A percentile compares a stretch with the other conserved stretches of the same genome.
phyloP scores from a whole-genome alignment of 1,140 invertebrate species.

The Plodia interpunctella region DNA sequence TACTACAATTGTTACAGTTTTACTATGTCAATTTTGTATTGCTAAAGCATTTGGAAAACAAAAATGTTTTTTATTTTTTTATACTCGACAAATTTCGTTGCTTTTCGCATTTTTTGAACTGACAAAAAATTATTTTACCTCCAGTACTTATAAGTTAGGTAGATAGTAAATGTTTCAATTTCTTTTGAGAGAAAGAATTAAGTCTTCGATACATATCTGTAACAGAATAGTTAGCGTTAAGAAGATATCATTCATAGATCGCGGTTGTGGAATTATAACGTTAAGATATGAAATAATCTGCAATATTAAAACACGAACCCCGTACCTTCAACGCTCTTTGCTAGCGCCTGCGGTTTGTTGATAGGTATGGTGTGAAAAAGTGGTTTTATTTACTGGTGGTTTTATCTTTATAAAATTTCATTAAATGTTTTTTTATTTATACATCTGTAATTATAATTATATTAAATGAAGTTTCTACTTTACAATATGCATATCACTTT shows the following conservation, averaged over 20 bases:
- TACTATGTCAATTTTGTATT: background rate
- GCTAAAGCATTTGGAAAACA: background rate
- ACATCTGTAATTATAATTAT: too few relatives aligned
- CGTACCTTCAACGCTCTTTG: too few relatives aligned
- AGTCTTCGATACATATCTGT: slow-evolving; percentile 33
- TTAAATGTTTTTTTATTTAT: too few relatives aligned
- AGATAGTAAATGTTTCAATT: slow-evolving; percentile 1
- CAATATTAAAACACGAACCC: too few relatives aligned
- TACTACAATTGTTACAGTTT: background rate
- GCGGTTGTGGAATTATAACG: background rate
- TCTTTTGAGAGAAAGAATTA: slow-evolving; percentile 24
- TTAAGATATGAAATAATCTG: background rate
- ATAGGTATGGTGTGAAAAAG: too few relatives aligned
- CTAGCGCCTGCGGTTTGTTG: too few relatives aligned
- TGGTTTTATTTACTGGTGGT: too few relatives aligned
- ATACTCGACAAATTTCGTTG: background rate
- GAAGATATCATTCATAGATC: background rate
- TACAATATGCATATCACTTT: too few relatives aligned
- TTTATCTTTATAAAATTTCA: too few relatives aligned
- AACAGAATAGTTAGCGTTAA: slow-evolving; percentile 17
- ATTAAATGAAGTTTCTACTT: too few relatives aligned
- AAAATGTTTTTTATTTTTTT: background rate
- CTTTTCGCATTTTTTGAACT: background rate
- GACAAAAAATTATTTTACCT: background rate
- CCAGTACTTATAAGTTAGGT: background rate